Conservation (phyloP, 2,888 invertebrate species). For the Trachelus troglodyta region DNA sequence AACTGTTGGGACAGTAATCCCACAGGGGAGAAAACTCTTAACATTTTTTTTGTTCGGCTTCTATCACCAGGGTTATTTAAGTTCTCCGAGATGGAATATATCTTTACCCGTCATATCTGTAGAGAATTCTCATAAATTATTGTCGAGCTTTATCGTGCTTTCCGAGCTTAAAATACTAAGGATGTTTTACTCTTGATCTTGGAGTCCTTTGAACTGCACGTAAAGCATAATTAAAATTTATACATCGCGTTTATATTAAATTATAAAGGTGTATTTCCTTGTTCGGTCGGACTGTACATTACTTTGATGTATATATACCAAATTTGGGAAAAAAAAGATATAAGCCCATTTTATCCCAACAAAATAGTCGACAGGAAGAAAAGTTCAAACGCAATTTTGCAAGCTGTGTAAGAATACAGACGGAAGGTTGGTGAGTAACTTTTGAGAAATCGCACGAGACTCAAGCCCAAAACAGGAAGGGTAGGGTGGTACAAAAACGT, state of each 20-base stretch:
- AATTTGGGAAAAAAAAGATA: neutral
- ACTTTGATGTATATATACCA: neutral
- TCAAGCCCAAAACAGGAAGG: neutral
- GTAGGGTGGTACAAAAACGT: neutral
- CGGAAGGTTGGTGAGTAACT: neutral
- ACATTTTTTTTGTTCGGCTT: too few species aligned
- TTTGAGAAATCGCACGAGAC: neutral
- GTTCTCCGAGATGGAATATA: too few species aligned
- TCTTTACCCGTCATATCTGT: too few species aligned
- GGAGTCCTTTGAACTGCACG: too few species aligned
- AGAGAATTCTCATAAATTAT: neutral
- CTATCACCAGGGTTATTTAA: too few species aligned
- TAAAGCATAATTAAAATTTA: neutral
- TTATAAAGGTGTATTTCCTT: neutral
- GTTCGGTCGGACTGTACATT: neutral
- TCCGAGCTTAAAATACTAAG: neutral
- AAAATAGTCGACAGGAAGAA: neutral
- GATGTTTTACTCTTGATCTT: neutral
- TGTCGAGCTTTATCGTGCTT: neutral
- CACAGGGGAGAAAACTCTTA: too few species aligned
- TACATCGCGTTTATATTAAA: neutral
- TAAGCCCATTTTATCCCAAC: neutral
- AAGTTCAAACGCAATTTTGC: neutral
- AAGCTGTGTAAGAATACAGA: neutral
- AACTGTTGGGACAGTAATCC: neutral